Conservation (phyloP, 2,113 vertebrate genomes). For the Conger conger region DNA sequence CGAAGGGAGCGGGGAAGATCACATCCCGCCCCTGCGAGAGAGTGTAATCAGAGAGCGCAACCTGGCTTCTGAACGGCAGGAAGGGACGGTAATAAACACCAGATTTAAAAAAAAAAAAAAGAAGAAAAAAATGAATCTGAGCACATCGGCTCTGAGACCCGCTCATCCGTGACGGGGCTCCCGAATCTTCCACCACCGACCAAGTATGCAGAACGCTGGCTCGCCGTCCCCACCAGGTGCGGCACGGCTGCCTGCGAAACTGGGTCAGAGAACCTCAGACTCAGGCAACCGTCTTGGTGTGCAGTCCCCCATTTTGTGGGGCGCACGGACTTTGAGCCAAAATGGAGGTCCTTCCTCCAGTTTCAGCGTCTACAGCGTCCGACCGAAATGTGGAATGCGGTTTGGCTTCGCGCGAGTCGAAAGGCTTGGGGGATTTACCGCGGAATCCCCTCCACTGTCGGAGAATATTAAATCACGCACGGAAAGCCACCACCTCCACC, state of each 20-base stretch:
- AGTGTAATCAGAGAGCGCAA: not conserved
- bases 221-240: not conserved
- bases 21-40: not conserved
- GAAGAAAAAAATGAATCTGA: not conserved
- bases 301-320: not conserved
- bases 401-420: not conserved
- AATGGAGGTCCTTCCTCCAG: not conserved
- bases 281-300: not conserved
- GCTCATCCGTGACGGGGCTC: not conserved
- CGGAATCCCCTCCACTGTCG: not conserved
- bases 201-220: not conserved
- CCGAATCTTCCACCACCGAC: not conserved
- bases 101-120: not conserved
- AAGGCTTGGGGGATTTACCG: not conserved
- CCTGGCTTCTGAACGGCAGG: not conserved
- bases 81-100: not conserved
- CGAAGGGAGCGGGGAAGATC: not conserved
- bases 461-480: not conserved
- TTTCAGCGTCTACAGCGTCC: not conserved
- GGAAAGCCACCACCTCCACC: not conserved
- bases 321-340: not conserved
- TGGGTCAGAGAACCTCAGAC: not conserved
- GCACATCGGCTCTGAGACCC: not conserved
- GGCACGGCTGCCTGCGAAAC: not conserved
- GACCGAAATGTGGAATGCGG: not conserved